phyloP scores from a whole-genome alignment of 2,888 invertebrate species.

The Drosophila tanythrix region DNA sequence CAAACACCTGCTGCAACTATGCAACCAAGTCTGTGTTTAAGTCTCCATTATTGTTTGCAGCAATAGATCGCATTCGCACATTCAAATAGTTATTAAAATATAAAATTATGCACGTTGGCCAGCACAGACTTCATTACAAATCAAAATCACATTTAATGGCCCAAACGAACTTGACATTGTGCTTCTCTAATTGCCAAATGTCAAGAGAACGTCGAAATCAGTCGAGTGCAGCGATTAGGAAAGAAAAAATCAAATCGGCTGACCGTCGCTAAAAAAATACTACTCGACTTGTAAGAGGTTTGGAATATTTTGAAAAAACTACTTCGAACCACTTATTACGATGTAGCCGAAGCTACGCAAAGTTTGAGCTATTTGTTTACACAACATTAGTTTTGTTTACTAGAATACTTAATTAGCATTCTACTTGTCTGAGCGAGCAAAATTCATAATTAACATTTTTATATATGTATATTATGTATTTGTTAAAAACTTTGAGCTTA shows the following conservation, averaged over 20 bases:
- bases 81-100: conserved; percentile 27
- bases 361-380: background rate
- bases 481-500: background rate
- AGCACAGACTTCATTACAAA: conserved; percentile 17
- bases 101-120: conserved; percentile 33
- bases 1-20: background rate
- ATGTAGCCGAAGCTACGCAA: background rate
- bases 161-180: conserved; percentile 67
- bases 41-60: conserved; percentile 25
- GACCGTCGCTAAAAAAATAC: conserved; percentile 49
- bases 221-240: conserved; percentile 64
- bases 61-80: background rate
- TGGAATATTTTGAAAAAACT: background rate
- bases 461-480: background rate
- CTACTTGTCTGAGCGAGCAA: background rate
- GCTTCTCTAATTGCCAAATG: conserved; percentile 55
- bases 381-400: background rate
- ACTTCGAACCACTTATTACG: background rate
- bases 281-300: background rate
- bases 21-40: conserved; percentile 10
- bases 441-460: background rate
- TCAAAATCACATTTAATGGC: conserved; percentile 60
- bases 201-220: conserved; percentile 67
- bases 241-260: conserved; percentile 35
- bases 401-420: background rate